A percentile compares a stretch with the other conserved stretches of the same genome.
phyloP scores from a whole-genome alignment of 2,888 invertebrate genomes.

The Coremacera marginata region DNA sequence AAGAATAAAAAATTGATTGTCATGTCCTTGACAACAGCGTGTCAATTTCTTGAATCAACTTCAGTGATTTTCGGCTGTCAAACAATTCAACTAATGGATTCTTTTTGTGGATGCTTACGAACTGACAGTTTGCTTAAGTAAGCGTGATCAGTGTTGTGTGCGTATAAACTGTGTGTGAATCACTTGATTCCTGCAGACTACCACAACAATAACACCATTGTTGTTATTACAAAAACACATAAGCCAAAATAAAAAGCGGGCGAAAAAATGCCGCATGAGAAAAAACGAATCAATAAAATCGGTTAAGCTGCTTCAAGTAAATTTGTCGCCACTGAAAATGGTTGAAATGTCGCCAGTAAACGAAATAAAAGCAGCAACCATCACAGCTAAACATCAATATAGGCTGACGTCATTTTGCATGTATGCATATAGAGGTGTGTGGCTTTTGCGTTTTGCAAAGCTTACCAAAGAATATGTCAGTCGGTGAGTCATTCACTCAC shows the following conservation, averaged over 20 bases:
- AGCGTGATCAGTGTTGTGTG: background rate
- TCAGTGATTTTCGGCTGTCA: constrained; percentile 27
- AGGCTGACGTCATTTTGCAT: background rate
- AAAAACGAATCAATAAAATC: constrained; percentile 25
- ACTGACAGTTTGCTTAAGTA: background rate
- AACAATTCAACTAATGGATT: constrained; percentile 29
- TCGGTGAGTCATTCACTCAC: background rate
- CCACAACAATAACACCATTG: constrained; percentile 12
- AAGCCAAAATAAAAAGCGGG: background rate
- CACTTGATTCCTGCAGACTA: background rate
- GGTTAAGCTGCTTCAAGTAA: constrained; percentile 22
- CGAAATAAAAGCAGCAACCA: background rate
- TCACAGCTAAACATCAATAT: background rate
- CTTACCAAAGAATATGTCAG: background rate
- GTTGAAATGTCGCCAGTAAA: background rate
- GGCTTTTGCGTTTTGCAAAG: background rate
- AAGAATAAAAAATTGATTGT: background rate
- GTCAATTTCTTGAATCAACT: constrained; percentile 27
- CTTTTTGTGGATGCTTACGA: background rate
- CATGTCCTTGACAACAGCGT: constrained; percentile 25
- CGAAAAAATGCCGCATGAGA: background rate
- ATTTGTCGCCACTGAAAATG: constrained; percentile 12
- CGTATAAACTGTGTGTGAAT: background rate
- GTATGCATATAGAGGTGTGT: background rate
- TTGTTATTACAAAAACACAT: background rate